Base-by-base conservation (phyloP, 2,888 invertebrate genomes). In the Macrophya annulata region DNA sequence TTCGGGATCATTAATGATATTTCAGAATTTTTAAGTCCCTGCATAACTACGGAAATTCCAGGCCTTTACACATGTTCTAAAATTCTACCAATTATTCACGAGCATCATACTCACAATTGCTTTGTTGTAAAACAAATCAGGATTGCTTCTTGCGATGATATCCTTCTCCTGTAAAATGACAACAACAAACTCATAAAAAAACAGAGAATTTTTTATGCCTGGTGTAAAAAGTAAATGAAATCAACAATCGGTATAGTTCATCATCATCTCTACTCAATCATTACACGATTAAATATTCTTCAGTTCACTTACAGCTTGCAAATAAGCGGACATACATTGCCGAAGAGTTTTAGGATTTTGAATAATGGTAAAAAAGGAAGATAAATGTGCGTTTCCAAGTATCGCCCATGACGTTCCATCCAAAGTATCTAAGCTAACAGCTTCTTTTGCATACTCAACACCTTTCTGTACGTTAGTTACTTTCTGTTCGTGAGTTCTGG, bases 331-430 rank as follows among this genome's bases (percentile, higher is more conserved):
- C 94, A 98, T 95, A 87, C 97, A 96, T 86, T 96, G 95, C 89
- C 96, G 96, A 86, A 98, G 92, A 0, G 95, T 95, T 43, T 95
- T 95, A 0, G 97, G 96, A 90, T 96, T 96, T 91, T 98, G 97
- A 1, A 95, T 95, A 51, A 96, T 94, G 71, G 95, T 95, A 92
- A 98, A 98, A 93, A 97, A 98, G 84, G 96, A 95, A 84, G 97
- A 96, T 86, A 98, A 93, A 92, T 98, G 97, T 0, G 98, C 97
- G 94, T 98, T 98, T 43, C 97, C 98, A 79, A 98, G 94, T 84
- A 98, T 95, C 83, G 96, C 95, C 98, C 98, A 98, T 0, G 98
- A 98, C 9, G 95, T 94, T 0, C 98, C 98, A 94, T 98, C 98
- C 82, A 94, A 94, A 10, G 96, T 95, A 91, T 98, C 97, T 48